Evolutionary conservation across 2,888 invertebrate genomes (phyloP), one percentile per base, ranked within the genome.

Genomic region (Epsilonema sp.): DNA sequence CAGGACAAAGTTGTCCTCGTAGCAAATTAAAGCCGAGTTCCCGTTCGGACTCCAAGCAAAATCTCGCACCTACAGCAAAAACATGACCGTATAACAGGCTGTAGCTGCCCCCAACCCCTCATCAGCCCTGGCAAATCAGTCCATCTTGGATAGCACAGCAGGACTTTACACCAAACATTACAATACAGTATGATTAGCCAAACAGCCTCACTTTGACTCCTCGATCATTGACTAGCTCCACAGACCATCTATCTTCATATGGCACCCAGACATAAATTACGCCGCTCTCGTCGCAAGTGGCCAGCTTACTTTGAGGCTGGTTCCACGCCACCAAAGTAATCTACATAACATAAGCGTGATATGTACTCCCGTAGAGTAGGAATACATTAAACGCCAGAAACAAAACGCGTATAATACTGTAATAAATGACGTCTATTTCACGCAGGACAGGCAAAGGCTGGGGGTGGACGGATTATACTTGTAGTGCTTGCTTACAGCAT

Each of bases 211-310:
- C 70, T 40, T 89, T 86, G 1, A 86, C 90, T 65, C 83, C 90
- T 39, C 94, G 75, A 70, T 97, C 94, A 69, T 97, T 97, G 67
- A 97, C 94, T 55, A 97, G 75, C 70, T 97, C 94, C 60, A 97
- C 92, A 56, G 89, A 89, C 94, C 94, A 97, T 40, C 92, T 76
- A 38, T 89, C 92, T 66, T 97, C 94, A 69, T 92, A 92, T 67
- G 92, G 90, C 63, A 94, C 90, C 94, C 94, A 97, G 24, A 97
- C 92, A 69, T 94, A 94, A 65, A 94, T 94, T 49, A 94, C 86
- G 1, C 94, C 92, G 2, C 85, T 84, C 61, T 83, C 82, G 73
- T 94, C 94, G 70, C 92, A 94, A 3, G 90, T 89, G 4, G 92
- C 92, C 57, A 94, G 71, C 69, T 94, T 92, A 71, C 90, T 89